phyloP scores from a whole-genome alignment of 2,113 vertebrate species.

The Tamias sibiricus region DNA sequence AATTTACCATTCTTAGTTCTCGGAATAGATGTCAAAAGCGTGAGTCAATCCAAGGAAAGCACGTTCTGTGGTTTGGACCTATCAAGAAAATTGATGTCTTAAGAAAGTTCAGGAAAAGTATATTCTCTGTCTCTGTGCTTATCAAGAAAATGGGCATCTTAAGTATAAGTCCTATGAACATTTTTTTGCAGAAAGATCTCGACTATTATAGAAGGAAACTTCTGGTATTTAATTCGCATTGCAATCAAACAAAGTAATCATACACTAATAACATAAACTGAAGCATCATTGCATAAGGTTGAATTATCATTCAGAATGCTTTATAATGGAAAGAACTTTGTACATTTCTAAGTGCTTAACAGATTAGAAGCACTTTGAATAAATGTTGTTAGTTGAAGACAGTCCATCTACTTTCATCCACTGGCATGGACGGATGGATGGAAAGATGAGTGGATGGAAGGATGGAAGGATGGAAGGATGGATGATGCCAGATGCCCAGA shows the following conservation, averaged over 20 bases:
- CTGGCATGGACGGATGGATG: neutral
- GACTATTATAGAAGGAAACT: neutral
- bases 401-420: neutral
- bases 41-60: neutral
- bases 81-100: neutral
- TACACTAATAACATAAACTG: neutral
- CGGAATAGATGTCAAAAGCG: neutral
- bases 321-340: neutral
- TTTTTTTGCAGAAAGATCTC: neutral
- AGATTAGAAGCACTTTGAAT: neutral
- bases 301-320: neutral
- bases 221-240: slow-evolving; percentile 1
- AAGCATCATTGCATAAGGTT: neutral
- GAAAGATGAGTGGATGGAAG: too few species aligned
- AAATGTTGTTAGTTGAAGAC: neutral
- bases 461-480: too few species aligned
- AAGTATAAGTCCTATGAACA: neutral
- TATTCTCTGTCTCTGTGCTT: neutral
- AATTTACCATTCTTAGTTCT: neutral
- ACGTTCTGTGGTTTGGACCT: neutral
- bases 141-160: neutral
- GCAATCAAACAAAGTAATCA: neutral
- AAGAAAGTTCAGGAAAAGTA: neutral
- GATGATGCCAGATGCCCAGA: neutral
- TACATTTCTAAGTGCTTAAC: neutral